phyloP scores from a whole-genome alignment of 2,888 invertebrate species.

The Pogonocherus hispidulus region DNA sequence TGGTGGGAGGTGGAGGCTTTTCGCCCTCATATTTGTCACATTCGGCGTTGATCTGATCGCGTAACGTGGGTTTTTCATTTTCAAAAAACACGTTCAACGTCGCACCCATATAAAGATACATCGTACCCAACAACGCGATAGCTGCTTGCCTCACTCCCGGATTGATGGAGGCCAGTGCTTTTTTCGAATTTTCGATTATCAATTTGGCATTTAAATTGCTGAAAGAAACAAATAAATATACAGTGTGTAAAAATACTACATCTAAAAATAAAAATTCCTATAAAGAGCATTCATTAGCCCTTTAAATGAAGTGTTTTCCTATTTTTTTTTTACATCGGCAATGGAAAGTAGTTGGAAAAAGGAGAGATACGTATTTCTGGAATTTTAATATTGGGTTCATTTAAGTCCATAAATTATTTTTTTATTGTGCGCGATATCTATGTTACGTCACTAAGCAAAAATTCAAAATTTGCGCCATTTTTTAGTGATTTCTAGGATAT shows the following conservation, averaged over 20 bases:
- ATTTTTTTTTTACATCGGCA: too few species aligned
- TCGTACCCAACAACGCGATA: conserved; percentile 80
- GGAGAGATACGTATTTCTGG: too few species aligned
- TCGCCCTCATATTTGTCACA: conserved; percentile 85
- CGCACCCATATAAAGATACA: conserved; percentile 87
- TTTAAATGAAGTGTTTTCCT: too few species aligned
- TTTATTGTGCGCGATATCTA: too few species aligned
- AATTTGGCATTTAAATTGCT: conserved; percentile 78
- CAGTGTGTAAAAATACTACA: conserved; percentile 2
- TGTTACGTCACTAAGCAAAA: too few species aligned
- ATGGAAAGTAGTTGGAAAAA: too few species aligned
- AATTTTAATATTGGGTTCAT: too few species aligned
- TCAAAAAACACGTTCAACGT: conserved; percentile 85
- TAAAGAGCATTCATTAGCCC: too few species aligned
- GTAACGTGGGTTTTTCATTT: conserved; percentile 86
- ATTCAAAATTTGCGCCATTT: too few species aligned
- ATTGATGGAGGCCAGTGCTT: conserved; percentile 87
- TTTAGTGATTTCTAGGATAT: too few species aligned
- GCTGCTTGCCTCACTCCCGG: conserved; percentile 86
- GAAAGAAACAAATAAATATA: conserved; percentile 31
- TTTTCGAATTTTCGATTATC: conserved; percentile 84
- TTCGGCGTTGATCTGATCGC: conserved; percentile 88
- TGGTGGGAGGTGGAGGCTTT: conserved; percentile 81
- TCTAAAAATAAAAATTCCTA: too few species aligned
- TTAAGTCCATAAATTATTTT: too few species aligned